Evolutionary conservation across 2,113 vertebrate species (phyloP).

Genomic region (mouse (Mus musculus)): DNA sequence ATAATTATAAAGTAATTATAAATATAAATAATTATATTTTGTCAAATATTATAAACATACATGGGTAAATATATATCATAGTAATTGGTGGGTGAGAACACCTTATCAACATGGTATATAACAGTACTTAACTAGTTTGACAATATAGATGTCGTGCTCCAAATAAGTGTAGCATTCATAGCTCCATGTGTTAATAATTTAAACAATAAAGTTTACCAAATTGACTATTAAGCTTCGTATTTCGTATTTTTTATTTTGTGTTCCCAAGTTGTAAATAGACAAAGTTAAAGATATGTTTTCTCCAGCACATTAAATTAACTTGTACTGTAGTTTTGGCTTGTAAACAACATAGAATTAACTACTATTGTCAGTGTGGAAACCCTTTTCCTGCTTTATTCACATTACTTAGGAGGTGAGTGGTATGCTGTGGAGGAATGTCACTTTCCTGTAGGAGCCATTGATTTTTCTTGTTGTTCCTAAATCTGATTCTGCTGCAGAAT

Average conservation of each 20-base stretch:
- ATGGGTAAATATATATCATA: background rate
- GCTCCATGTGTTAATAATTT: constrained; percentile 35
- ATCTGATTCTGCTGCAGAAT: background rate
- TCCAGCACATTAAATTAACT: constrained; percentile 8
- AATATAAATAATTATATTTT: background rate
- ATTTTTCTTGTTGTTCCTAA: background rate
- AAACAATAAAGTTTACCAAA: constrained; percentile 14
- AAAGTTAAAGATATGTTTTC: constrained; percentile 46
- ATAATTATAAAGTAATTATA: background rate
- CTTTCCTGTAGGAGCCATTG: constrained; percentile 5
- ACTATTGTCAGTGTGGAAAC: background rate
- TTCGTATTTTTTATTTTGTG: constrained; percentile 48
- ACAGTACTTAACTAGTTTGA: constrained; percentile 23
- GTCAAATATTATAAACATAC: constrained; percentile 17
- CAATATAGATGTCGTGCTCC: constrained; percentile 27
- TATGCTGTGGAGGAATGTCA: background rate
- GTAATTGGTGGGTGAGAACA: background rate
- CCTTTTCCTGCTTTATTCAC: background rate
- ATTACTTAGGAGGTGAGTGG: background rate
- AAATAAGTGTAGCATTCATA: constrained; percentile 44
- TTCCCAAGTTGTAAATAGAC: constrained; percentile 36
- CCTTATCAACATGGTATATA: background rate
- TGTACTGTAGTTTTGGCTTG: constrained; percentile 21
- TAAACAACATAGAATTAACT: background rate
- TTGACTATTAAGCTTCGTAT: constrained; percentile 27